These are phyloP conservation scores for Trichonephila clavipes DNA, from an alignment of 1,140 invertebrate species.

Conservation along the genomic window DNA sequence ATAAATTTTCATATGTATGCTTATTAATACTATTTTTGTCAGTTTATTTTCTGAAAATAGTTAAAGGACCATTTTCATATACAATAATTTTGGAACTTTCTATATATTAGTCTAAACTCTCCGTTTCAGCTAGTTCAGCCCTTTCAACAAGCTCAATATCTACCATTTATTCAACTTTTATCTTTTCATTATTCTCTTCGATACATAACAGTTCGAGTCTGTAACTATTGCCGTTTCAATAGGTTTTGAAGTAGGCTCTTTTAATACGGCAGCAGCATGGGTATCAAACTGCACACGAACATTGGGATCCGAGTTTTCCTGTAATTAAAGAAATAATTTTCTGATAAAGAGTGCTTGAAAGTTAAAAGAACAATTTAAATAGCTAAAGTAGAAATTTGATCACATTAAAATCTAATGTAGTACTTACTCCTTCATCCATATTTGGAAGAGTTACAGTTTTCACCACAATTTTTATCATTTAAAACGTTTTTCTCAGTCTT, in stretches of 20 bases:
- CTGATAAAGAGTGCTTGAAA: not conserved
- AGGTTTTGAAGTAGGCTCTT: no score
- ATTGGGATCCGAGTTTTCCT: slow-evolving; percentile 7
- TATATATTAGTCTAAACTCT: not conserved
- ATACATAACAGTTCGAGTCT: not conserved
- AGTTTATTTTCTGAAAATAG: slow-evolving; percentile 5
- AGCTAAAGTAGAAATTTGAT: not conserved
- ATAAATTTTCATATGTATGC: no score
- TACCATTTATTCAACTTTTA: not conserved
- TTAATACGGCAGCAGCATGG: slow-evolving; percentile 4
- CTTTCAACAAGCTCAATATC: slow-evolving; percentile 1
- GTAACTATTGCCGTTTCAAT: not conserved
- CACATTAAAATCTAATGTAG: no score
- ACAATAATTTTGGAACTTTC: not conserved
- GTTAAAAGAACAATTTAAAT: not conserved
- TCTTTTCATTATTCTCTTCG: not conserved
- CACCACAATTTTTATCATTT: not conserved
- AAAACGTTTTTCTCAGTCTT: slow-evolving; percentile 37
- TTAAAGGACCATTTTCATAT: not conserved
- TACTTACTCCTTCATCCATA: not conserved
- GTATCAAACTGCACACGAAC: slow-evolving; percentile 4
- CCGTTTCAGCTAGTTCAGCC: no score
- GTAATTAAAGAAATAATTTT: not conserved
- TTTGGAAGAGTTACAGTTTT: not conserved
- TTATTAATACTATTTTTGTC: not conserved